Conservation (phyloP, 2,797 vertebrate species). For the Iguana delicatissima region DNA sequence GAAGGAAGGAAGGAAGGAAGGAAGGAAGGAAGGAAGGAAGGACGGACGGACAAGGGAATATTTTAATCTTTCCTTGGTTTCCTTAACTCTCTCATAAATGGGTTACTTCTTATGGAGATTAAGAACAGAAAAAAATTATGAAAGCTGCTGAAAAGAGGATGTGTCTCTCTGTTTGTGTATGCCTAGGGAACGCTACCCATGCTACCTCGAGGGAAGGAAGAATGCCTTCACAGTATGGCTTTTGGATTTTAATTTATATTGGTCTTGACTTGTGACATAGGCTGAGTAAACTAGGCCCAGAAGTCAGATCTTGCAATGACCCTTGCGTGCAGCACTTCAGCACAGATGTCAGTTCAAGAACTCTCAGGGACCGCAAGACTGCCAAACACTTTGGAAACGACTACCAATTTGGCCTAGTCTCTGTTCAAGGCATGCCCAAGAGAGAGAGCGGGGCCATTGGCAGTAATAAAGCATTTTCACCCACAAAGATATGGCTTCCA, state of each 20-base stretch:
- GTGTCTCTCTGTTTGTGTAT: conserved; percentile 14
- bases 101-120: conserved; percentile 55
- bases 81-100: conserved; percentile 29
- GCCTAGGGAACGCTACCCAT: conserved; percentile 44
- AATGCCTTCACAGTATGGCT: conserved; percentile 87
- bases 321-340: conserved; percentile 86
- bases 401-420: conserved; percentile 96
- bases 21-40: too few species aligned
- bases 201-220: conserved; percentile 80
- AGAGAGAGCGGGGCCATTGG: conserved; percentile 83
- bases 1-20: too few species aligned
- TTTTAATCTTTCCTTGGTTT: conserved; percentile 70
- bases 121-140: conserved; percentile 57
- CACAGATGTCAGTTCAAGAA: conserved; percentile 86
- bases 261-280: conserved; percentile 88
- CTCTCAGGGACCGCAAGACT: conserved; percentile 89
- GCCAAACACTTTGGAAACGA: conserved; percentile 90
- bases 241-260: conserved; percentile 93
- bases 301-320: conserved; percentile 87
- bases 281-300: conserved; percentile 84
- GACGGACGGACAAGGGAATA: neutral
- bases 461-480: conserved; percentile 92
- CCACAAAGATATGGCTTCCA: conserved; percentile 80
- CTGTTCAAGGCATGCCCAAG: conserved; percentile 90
- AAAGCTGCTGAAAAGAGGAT: conserved; percentile 66